Conservation (phyloP, 2,888 invertebrate genomes). For the Drosophila kokeensis region DNA sequence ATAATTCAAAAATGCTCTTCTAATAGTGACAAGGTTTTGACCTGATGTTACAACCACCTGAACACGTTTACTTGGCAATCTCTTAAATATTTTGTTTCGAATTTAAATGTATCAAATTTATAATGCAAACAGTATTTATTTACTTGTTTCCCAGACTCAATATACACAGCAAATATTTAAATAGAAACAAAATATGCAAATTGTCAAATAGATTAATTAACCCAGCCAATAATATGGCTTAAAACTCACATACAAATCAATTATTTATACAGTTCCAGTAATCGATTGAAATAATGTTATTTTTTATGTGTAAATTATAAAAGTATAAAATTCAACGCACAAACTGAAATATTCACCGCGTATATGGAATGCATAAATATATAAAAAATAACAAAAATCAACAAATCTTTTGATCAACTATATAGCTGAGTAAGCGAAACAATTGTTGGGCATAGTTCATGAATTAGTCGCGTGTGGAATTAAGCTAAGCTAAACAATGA, state of each 20-base stretch:
- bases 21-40: constrained; percentile 12
- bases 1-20: constrained; percentile 27
- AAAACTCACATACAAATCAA: background rate
- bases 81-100: background rate
- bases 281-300: background rate
- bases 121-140: background rate
- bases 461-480: constrained; percentile 34
- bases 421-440: constrained; percentile 16
- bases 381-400: background rate
- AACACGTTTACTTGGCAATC: background rate
- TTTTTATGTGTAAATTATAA: background rate
- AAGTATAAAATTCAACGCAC: background rate
- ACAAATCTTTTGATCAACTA: constrained; percentile 4
- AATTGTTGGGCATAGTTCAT: constrained; percentile 12
- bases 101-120: background rate
- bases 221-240: background rate
- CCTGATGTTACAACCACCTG: constrained; percentile 10
- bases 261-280: background rate
- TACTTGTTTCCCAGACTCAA: background rate
- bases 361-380: constrained; percentile 3
- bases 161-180: background rate
- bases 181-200: background rate
- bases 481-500: constrained; percentile 27
- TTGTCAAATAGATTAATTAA: background rate
- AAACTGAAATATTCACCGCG: background rate